Base-by-base conservation (phyloP, 2,113 vertebrate genomes). In the Bubo blakistoni region DNA sequence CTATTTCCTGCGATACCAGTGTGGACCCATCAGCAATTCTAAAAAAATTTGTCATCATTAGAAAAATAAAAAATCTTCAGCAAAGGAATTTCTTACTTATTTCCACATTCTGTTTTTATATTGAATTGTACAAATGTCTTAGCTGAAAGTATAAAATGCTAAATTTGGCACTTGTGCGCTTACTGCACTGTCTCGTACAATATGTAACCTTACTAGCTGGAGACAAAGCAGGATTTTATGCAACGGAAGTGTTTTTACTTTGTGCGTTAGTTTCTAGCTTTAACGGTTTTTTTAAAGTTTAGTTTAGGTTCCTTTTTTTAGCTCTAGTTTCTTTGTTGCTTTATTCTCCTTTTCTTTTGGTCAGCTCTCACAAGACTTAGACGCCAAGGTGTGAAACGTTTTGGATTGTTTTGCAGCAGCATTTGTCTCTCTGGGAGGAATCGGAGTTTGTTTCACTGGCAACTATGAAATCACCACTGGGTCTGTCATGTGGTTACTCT, bases 381-480 rank as follows among this genome's bases (percentile, higher is more conserved):
- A 76, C 4, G n/a, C 92, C 96, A 80, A 95, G 78, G 76, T 46
- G 59, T 94, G 81, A 92, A 96, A 94, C 5, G 16, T 66, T 95
- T 90, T 2, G 84, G 62, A 22, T 81, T 93, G 93, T 96, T 98
- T 98, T 96, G 87, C 94, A 82, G 95, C 80, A 93, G 55, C 71
- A 49, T 93, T 97, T 95, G 81, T 96, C 93, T 97, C 96, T 88
- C 96, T 88, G 96, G 94, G 93, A 97, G 72, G 92, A 83, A 88
- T 84, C 25, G 4, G 96, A 82, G 94, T 94, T 96, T 97, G 93
- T 94, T 98, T 97, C 96, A 86, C 91, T 96, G 97, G 96, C 97
- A 97, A 89, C 92, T 96, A n/a, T 95, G 96, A 98, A 97, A 97
- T 96, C 96, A 97, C 96, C 94, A 57, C 93, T 97, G 97, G 92